These are phyloP conservation scores for Hydrolagus affinis DNA, from an alignment of 2,113 vertebrate genomes.

Conservation along the genomic window DNA sequence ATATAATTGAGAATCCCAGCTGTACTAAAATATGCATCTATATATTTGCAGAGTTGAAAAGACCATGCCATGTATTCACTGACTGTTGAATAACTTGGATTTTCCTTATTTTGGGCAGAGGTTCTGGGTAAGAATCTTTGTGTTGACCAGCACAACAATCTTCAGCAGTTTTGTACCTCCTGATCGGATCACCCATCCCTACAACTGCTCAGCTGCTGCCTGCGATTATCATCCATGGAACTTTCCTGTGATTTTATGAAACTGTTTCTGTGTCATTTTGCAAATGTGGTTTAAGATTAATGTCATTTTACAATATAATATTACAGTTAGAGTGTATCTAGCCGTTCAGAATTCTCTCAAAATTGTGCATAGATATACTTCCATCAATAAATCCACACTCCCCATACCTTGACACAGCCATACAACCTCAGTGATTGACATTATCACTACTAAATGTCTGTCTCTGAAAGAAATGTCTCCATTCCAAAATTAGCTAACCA, in stretches of 20 bases:
- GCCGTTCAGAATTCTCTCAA: constrained; percentile 67
- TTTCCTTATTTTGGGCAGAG: background rate
- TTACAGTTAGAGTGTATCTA: constrained; percentile 82
- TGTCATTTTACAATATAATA: constrained; percentile 92
- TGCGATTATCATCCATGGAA: background rate
- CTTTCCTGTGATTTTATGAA: background rate
- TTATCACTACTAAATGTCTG: constrained; percentile 82
- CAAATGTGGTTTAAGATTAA: constrained; percentile 61
- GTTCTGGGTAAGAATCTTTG: background rate
- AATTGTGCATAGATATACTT: constrained; percentile 81
- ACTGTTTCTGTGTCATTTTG: background rate
- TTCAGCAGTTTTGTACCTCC: background rate
- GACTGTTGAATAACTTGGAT: background rate
- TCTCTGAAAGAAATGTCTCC: constrained; percentile 71
- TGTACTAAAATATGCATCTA: background rate
- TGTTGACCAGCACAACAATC: background rate
- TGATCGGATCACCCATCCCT: background rate
- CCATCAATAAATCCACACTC: constrained; percentile 84
- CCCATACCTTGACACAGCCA: constrained; percentile 65
- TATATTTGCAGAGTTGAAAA: background rate
- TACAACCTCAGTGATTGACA: constrained; percentile 75
- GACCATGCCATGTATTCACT: background rate
- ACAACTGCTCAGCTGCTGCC: background rate
- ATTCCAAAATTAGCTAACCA: constrained; percentile 86
- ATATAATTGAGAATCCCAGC: background rate